Base-by-base conservation (phyloP, 2,113 vertebrate species). In the Hassar affinis region DNA sequence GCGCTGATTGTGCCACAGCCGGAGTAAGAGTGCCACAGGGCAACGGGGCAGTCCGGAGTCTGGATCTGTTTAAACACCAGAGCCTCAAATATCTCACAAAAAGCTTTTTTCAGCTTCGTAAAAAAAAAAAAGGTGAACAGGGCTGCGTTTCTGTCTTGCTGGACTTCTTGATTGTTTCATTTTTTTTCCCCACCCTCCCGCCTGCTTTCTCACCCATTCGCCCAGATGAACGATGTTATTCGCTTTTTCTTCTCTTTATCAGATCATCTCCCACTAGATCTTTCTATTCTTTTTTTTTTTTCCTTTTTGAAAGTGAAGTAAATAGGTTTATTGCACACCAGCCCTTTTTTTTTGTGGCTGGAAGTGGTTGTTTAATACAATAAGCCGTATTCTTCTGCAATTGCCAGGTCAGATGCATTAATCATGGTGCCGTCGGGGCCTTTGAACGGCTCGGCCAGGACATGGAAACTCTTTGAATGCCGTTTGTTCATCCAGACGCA, bases 371-470 rank as follows among this genome's bases (percentile, higher is more conserved):
- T 90, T 87, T 86, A 78, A 91, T 92, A 93, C 92, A 93, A 93
- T 93, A 92, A 92, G 89, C 86, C 86, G 91, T 93, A 92, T 95
- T 94, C 90, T 92, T 86, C 89, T 87, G 87, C 92, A 93, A 93
- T 93, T 93, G 92, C 91, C 85, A 87, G 93, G 91, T 93, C 92
- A 89, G 79, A 89, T 93, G 90, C 93, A 94, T 95, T 93, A 94
- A 95, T 95, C 93, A 94, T 90, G 82, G 90, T 83, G 86, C 88
- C 90, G 89, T 88, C 89, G 82, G 86, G 87, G 68, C 89, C 93
- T 94, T 94, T 95, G 93, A 94, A 94, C 91, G 84, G 90, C 91
- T 91, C 86, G 92, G 90, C 92, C 91, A 90, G 93, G 91, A 93
- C 92, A 91, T 90, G 92, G 92, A 94, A 93, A 93, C 91, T 91